Evolutionary conservation across 2,113 vertebrate genomes (phyloP), one percentile per base, ranked within the genome.

Genomic region (Chaetodon trifascialis): DNA sequence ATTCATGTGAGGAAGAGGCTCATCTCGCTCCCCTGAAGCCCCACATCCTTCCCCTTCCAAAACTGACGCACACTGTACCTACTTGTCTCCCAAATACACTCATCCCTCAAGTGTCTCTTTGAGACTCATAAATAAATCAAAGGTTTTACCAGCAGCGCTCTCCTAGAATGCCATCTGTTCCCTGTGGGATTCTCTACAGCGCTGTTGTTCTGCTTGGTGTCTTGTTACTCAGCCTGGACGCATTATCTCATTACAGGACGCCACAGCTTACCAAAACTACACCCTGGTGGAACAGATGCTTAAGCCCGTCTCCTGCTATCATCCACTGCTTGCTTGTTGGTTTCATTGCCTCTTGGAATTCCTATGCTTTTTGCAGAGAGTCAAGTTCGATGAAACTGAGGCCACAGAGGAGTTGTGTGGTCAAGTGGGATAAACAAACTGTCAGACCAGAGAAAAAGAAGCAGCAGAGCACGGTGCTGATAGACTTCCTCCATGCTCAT

Each of bases 61-160:
- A 80, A 23, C 49, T 54, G 11, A 62, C 65, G 54, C 60, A 58
- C 67, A 73, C 64, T 14, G 40, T 19, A 38, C 16, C 7, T 34
- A 15, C 51, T 63, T 51, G 64, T 54, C 42, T 54, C 60, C 16
- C 58, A 60, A 25, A 76, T 4, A 83, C 46, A 52, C 73, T 73
- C 76, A 56, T 69, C 73, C 12, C 23, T 80, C 19, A 40, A 87
- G 71, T 74, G 82, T 84, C 71, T 68, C 63, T 73, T 71, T 68
- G 73, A 85, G 66, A 76, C 62, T 76, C 52, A 88, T 90, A 51
- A 89, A 87, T 89, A 87, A 87, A 81, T 76, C 7, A 86, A 44
- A 68, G 59, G 25, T 75, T 82, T 80, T 25, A 73, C 36, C 75
- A 82, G 68, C 75, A 40, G 55, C 14, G 30, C 7, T 84, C 74